Base-by-base conservation (phyloP, 2,888 invertebrate species). In the Eupithecia inturbata region DNA sequence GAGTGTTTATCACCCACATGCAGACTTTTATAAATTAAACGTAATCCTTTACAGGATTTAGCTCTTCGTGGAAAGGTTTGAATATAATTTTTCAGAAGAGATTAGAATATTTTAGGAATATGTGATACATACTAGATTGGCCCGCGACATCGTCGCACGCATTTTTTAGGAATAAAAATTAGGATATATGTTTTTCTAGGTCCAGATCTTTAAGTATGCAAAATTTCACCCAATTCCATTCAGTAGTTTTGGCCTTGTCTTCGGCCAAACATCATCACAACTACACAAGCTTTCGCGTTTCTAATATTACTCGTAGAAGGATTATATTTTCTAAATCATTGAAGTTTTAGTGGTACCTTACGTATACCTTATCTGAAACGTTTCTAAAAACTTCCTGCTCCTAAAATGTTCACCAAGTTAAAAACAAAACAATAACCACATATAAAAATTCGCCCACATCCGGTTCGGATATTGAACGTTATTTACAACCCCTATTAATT, bases 1-100 rank as follows among this genome's bases (percentile, higher is more conserved):
- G 67, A 70, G 64, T 71, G 75, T 75, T 75, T 75, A 75, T 75
- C 75, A 57, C 64, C 75, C 75, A 68, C 70, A 66, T 69, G 70
- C 72, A 75, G 57, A 63, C 71, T 69, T 72, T 72, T 72, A 69
- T 67, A 71, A 75, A 72, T 72, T 67, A 49, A 67, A 72, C 26
- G 31, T 67, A 70, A 71, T 63, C 71, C 62, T 57, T 53, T 70
- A 22, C 16, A 57, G 64, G 68, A 60, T 53, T 49, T 67, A 45
- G 53, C 53, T 57, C 53, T 49, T 64, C 53, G 68, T 49, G 19
- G 22, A 67, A 16, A 41, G 36, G 33, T 49, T 64, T 36, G n/a
- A 67, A 26, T 71, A n/a, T 14, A 33, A 31, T 60, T 62, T 67
- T 60, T 39, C 28, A 60, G 31, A 60, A 71, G 26, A 49, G 66